A percentile compares a stretch with the other conserved stretches of the same genome.
phyloP scores from a whole-genome alignment of 1,140 invertebrate species.

The Heliothis virescens region DNA sequence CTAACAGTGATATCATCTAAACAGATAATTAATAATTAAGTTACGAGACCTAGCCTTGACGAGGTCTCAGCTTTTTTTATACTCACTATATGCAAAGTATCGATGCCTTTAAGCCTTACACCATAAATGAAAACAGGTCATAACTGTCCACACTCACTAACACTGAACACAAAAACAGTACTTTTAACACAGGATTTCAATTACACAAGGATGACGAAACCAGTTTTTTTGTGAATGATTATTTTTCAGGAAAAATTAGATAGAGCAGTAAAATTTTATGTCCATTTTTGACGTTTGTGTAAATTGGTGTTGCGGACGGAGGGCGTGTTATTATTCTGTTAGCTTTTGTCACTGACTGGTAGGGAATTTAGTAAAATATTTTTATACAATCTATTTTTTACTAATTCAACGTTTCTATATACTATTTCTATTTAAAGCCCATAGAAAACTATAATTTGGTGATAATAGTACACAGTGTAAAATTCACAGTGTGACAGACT shows the following conservation, averaged over 20 bases:
- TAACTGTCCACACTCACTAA: slow-evolving; percentile 47
- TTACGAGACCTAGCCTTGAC: slow-evolving; percentile 44
- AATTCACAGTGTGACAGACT: too few species aligned
- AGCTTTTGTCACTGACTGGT: not conserved
- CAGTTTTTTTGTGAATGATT: slow-evolving; percentile 43
- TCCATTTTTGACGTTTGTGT: slow-evolving; percentile 53
- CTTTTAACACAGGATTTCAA: slow-evolving; percentile 40
- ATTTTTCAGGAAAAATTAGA: slow-evolving; percentile 50
- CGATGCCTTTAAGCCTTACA: slow-evolving; percentile 36
- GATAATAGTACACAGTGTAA: too few species aligned
- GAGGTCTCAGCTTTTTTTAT: slow-evolving; percentile 42
- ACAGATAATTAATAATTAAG: slow-evolving; percentile 55
- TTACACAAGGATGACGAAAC: slow-evolving; percentile 39
- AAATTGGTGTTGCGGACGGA: slow-evolving; percentile 28
- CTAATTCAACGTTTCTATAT: too few species aligned
- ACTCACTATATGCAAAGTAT: slow-evolving; percentile 46
- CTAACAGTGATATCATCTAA: slow-evolving; percentile 73
- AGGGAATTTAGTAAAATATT: not conserved
- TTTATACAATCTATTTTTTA: not conserved
- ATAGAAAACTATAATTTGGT: too few species aligned
- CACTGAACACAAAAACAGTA: slow-evolving; percentile 36
- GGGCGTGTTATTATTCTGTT: slow-evolving; percentile 9
- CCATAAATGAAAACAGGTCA: slow-evolving; percentile 51
- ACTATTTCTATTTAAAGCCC: too few species aligned
- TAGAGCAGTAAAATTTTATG: slow-evolving; percentile 41